Conservation (phyloP, 2,888 invertebrate species). For the Phyllotreta cruciferae region DNA sequence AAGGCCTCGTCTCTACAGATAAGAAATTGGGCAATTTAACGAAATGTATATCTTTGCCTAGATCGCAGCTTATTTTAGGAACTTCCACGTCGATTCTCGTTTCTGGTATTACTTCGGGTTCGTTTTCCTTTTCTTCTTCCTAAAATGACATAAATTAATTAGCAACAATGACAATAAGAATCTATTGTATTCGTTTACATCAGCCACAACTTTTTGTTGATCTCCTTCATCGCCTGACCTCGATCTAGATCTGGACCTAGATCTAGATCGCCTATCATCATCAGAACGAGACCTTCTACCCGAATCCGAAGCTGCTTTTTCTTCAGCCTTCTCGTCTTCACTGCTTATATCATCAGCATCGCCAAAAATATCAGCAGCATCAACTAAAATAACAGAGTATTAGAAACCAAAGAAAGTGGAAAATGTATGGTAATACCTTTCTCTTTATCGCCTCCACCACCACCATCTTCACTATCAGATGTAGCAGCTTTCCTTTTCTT, state of each 20-base stretch:
- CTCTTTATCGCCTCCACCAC: slow-evolving; percentile 41
- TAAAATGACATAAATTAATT: slow-evolving; percentile 34
- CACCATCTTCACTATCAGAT: slow-evolving; percentile 72
- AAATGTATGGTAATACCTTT: slow-evolving; percentile 34
- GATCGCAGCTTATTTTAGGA: slow-evolving; percentile 91
- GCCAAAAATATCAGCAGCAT: slow-evolving; percentile 87
- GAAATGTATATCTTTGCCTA: slow-evolving; percentile 92
- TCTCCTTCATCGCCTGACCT: slow-evolving; percentile 47
- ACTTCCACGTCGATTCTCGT: slow-evolving; percentile 97
- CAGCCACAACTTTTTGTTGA: slow-evolving; percentile 43
- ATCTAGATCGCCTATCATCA: slow-evolving; percentile 47
- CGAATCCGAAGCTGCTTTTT: slow-evolving; percentile 55
- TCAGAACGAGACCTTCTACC: slow-evolving; percentile 48
- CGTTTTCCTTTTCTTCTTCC: slow-evolving; percentile 74
- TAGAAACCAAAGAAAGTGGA: neutral
- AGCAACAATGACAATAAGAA: neutral
- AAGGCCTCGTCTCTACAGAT: slow-evolving; percentile 96
- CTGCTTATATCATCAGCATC: slow-evolving; percentile 85
- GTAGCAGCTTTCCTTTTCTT: slow-evolving; percentile 66
- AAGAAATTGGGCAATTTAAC: slow-evolving; percentile 98
- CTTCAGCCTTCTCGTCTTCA: slow-evolving; percentile 73
- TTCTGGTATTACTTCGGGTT: slow-evolving; percentile 85
- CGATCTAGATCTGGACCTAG: slow-evolving; percentile 47
- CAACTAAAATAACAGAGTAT: slow-evolving; percentile 60
- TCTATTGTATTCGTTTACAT: slow-evolving; percentile 37